phyloP scores from a whole-genome alignment of 2,797 vertebrate genomes.

The Siniperca scherzeri region DNA sequence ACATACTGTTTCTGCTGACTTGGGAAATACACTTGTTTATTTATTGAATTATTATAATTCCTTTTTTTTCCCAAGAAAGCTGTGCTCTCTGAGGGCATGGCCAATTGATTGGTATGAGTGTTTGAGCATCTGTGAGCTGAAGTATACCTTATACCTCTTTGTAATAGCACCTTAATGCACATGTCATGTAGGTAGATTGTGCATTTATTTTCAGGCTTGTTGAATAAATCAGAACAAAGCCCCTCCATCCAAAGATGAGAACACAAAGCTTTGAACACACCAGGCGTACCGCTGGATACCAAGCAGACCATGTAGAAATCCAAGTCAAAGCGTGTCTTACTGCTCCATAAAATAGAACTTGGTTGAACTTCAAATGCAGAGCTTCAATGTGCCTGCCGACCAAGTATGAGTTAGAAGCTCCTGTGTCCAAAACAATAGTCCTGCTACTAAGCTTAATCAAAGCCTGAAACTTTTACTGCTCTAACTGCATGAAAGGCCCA shows the following conservation, averaged over 20 bases:
- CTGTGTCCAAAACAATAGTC: slow-evolving; percentile 32
- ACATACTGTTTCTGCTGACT: slow-evolving; percentile 75
- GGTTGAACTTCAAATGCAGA: slow-evolving; percentile 29
- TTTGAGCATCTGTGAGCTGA: slow-evolving; percentile 66
- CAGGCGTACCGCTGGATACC: slow-evolving; percentile 16
- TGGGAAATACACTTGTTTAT: slow-evolving; percentile 80
- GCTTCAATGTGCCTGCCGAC: neutral
- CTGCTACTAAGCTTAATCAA: slow-evolving; percentile 16
- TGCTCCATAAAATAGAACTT: slow-evolving; percentile 39
- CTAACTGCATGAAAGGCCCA: neutral
- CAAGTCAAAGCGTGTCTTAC: slow-evolving; percentile 29
- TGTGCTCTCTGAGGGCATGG: slow-evolving; percentile 63
- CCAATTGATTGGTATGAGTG: slow-evolving; percentile 68
- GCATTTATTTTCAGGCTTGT: slow-evolving; percentile 60
- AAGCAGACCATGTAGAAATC: slow-evolving; percentile 22
- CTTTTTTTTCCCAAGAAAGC: slow-evolving; percentile 42
- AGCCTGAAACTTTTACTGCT: slow-evolving; percentile 13
- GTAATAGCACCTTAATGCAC: slow-evolving; percentile 66
- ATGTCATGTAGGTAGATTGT: slow-evolving; percentile 62
- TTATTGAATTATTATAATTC: slow-evolving; percentile 82
- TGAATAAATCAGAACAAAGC: slow-evolving; percentile 54
- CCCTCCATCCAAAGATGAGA: slow-evolving; percentile 36
- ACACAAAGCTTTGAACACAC: slow-evolving; percentile 30
- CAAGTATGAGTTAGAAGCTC: slow-evolving; percentile 14
- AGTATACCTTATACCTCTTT: slow-evolving; percentile 58